Conservation (phyloP, 2,888 invertebrate genomes). For the Prionchulus punctatus region DNA sequence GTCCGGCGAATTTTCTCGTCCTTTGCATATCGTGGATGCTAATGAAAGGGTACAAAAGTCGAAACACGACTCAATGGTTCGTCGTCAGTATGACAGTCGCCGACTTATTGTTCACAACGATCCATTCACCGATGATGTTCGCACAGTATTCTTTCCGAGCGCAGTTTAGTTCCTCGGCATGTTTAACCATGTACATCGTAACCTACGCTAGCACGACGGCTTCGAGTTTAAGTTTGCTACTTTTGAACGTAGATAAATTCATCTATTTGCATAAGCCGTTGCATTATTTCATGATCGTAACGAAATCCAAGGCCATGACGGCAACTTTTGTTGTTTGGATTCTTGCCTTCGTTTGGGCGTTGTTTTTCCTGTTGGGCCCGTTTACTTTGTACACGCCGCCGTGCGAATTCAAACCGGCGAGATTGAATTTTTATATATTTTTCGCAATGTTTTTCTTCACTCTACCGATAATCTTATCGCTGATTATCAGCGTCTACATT, state of each 20-base stretch:
- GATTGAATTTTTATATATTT: neutral
- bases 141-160: neutral
- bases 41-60: no score
- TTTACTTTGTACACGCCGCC: neutral
- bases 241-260: slow-evolving; percentile 10
- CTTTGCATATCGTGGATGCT: no score
- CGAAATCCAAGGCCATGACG: neutral
- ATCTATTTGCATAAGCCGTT: slow-evolving; percentile 4
- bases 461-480: slow-evolving; percentile 6
- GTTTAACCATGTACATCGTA: slow-evolving; percentile 6
- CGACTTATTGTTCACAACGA: slow-evolving; percentile 3
- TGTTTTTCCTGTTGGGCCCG: slow-evolving; percentile 6
- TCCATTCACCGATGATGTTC: slow-evolving; percentile 8
- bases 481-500: slow-evolving; percentile 3
- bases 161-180: neutral
- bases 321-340: slow-evolving; percentile 1
- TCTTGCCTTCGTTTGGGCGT: slow-evolving; percentile 1
- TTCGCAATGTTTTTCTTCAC: slow-evolving; percentile 5
- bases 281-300: slow-evolving; percentile 8
- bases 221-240: slow-evolving; percentile 9
- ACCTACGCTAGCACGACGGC: slow-evolving; percentile 3
- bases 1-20: no score
- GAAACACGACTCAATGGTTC: slow-evolving; percentile 7
- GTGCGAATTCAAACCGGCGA: neutral
- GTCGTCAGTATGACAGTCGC: slow-evolving; percentile 11